These are phyloP conservation scores for Himalopsyche tibetana DNA, from an alignment of 2,888 invertebrate species.

Conservation along the genomic window DNA sequence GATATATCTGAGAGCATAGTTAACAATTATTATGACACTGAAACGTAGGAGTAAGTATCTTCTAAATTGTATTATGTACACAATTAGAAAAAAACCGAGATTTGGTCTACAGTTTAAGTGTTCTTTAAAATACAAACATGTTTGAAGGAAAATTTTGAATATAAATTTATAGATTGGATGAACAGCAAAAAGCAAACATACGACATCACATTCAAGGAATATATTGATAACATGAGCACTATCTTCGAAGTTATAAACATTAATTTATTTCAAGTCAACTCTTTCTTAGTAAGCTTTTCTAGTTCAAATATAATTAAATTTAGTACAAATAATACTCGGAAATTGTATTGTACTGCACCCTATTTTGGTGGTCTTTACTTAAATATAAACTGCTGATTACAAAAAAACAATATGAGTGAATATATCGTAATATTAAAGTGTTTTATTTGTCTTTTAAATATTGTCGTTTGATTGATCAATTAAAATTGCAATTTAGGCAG, in stretches of 20 bases:
- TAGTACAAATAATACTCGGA: not conserved
- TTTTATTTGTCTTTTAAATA: too few species aligned
- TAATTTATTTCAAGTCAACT: not conserved
- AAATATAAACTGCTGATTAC: too few species aligned
- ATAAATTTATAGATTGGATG: not conserved
- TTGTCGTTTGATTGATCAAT: too few species aligned
- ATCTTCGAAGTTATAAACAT: not conserved
- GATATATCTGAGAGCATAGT: not conserved
- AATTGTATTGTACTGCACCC: too few species aligned
- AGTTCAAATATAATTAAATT: not conserved
- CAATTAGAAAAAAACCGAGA: not conserved
- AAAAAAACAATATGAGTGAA: too few species aligned
- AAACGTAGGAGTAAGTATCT: not conserved
- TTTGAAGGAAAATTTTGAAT: constrained; percentile 9
- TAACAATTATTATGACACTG: not conserved
- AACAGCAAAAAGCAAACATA: not conserved
- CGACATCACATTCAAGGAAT: not conserved
- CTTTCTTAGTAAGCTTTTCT: not conserved
- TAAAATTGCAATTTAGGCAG: too few species aligned
- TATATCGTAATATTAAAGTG: too few species aligned
- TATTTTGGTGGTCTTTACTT: too few species aligned
- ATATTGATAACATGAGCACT: not conserved
- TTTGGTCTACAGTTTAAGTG: not conserved
- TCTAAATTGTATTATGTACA: not conserved
- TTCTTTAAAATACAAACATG: not conserved